Conservation (phyloP, 2,797 vertebrate species). For the Cephalopachus bancanus region DNA sequence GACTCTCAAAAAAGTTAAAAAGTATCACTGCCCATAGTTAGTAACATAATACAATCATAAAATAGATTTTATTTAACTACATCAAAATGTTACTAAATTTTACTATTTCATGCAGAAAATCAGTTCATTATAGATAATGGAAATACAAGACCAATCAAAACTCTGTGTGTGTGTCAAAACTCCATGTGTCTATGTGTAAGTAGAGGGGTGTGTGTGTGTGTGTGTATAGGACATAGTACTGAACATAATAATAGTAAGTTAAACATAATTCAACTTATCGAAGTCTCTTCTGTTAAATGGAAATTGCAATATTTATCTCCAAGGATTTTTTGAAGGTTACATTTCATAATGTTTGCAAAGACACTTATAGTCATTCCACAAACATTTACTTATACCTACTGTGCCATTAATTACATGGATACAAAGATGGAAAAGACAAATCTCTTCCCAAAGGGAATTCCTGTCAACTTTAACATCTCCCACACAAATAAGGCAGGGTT, state of each 20-base stretch:
- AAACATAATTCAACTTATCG: conserved; percentile 41
- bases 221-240: not conserved
- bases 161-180: not conserved
- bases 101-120: conserved; percentile 41
- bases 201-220: not conserved
- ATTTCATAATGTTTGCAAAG: conserved; percentile 53
- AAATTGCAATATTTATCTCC: conserved; percentile 31
- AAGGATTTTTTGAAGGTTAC: conserved; percentile 39
- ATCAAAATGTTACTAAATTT: conserved; percentile 37
- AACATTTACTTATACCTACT: conserved; percentile 33
- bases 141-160: not conserved
- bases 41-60: not conserved
- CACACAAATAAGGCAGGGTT: conserved; percentile 2
- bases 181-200: too few relatives aligned
- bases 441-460: conserved; percentile 37
- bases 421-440: conserved; percentile 29
- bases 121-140: not conserved
- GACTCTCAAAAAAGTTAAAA: not conserved
- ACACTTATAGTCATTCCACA: conserved; percentile 5
- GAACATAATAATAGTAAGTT: not conserved
- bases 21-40: not conserved
- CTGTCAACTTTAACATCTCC: conserved; percentile 13
- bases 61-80: not conserved
- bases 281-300: conserved; percentile 53
- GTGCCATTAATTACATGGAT: not conserved